Percentiles rank a stretch among this genome's conserved stretches.
Conservation (phyloP, 2,888 invertebrate species). For the Megaustenia siamemsis region DNA sequence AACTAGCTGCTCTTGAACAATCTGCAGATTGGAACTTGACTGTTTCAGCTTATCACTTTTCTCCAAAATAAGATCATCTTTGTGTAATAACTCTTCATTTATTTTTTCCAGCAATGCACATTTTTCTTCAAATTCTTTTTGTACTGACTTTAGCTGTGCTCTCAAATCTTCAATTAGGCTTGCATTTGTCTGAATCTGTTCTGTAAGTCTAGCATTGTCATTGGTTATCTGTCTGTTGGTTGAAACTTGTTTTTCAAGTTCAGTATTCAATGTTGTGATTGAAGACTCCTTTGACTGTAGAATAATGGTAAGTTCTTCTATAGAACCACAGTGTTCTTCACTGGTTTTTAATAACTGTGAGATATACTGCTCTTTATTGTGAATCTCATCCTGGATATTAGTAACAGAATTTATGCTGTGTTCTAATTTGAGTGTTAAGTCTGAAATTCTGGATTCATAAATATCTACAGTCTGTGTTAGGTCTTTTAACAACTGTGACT, state of each 20-base stretch:
- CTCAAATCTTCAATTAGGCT: background rate
- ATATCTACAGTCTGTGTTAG: background rate
- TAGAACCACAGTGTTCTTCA: constrained; percentile 13
- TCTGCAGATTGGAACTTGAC: constrained; percentile 6
- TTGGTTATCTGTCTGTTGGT: background rate
- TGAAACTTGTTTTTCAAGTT: constrained; percentile 4
- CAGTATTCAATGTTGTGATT: constrained; percentile 26
- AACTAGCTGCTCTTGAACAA: constrained; percentile 13
- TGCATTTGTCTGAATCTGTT: background rate
- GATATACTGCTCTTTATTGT: constrained; percentile 15
- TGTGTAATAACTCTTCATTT: constrained; percentile 38
- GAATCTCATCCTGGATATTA: constrained; percentile 42
- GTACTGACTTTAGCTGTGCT: background rate
- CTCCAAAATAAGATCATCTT: constrained; percentile 11
- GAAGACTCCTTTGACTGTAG: constrained; percentile 16
- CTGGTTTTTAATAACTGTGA: background rate
- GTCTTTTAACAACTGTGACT: background rate
- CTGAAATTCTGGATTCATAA: background rate
- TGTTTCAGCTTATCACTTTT: constrained; percentile 27
- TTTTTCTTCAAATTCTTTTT: constrained; percentile 27
- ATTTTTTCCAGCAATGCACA: constrained; percentile 39
- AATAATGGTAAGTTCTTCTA: background rate
- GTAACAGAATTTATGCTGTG: constrained; percentile 48
- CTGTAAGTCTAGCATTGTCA: background rate
- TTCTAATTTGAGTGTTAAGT: constrained; percentile 9